Conservation (phyloP, 2,113 vertebrate genomes). For the Scomber japonicus region DNA sequence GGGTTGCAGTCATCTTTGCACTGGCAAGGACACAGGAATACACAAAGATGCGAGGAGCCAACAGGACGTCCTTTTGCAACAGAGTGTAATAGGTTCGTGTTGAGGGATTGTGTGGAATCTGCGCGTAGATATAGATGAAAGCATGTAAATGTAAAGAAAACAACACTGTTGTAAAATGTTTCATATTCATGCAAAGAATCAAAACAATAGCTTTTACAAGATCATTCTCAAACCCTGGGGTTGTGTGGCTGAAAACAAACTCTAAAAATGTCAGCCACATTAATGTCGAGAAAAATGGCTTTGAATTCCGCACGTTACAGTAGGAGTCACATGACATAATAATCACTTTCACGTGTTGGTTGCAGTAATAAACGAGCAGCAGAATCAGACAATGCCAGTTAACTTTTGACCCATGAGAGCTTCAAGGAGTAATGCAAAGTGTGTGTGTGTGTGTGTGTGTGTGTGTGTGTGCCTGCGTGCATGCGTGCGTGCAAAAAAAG, state of each 20-base stretch:
- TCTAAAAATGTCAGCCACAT: neutral
- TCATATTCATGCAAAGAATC: neutral
- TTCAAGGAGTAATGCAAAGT: conserved; percentile 5
- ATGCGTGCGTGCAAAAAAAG: neutral
- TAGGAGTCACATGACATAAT: conserved; percentile 44
- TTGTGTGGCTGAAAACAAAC: neutral
- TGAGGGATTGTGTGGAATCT: conserved; percentile 7
- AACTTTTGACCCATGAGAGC: conserved; percentile 34
- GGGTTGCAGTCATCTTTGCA: conserved; percentile 12
- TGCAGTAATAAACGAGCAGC: conserved; percentile 8
- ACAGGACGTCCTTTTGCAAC: conserved; percentile 26
- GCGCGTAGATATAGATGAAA: neutral
- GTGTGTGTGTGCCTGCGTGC: conserved; percentile 7
- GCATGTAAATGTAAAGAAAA: neutral
- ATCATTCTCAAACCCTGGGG: neutral
- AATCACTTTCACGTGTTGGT: conserved; percentile 46
- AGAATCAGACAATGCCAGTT: conserved; percentile 25
- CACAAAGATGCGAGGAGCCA: conserved; percentile 24
- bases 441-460: conserved; percentile 8
- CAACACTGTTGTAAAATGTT: neutral
- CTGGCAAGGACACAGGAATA: conserved; percentile 22
- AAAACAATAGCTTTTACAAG: neutral
- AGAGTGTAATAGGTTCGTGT: neutral
- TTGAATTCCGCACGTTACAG: conserved; percentile 39
- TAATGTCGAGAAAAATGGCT: conserved; percentile 10